phyloP scores from a whole-genome alignment of 2,113 vertebrate species.

The Rhinolophus sinicus region DNA sequence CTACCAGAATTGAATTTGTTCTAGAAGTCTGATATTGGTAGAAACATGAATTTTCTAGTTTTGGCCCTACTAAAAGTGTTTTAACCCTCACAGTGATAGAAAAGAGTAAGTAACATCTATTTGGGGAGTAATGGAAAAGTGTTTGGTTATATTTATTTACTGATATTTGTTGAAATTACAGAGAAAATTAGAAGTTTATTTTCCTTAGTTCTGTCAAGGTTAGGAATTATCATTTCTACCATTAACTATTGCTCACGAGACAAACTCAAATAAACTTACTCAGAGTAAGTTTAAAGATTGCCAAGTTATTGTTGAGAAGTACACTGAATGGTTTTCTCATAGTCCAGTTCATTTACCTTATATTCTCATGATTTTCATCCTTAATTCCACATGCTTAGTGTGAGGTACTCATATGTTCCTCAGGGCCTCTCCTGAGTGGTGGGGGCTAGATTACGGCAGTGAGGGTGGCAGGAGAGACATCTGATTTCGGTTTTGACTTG shows the following conservation, averaged over 20 bases:
- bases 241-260: not conserved
- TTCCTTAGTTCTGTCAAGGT: not conserved
- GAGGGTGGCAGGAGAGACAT: not conserved
- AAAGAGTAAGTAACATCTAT: not conserved
- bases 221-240: not conserved
- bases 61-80: not conserved
- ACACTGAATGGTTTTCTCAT: not conserved
- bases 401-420: not conserved
- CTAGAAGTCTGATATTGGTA: not conserved
- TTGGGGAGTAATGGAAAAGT: not conserved
- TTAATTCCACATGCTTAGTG: not conserved
- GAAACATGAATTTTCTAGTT: not conserved
- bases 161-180: slow-evolving; percentile 18
- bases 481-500: not conserved
- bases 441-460: accelerated
- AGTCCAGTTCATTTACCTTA: not conserved
- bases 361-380: not conserved
- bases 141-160: slow-evolving; percentile 39
- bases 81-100: not conserved
- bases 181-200: not conserved
- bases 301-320: not conserved
- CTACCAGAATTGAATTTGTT: not conserved
- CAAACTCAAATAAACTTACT: not conserved
- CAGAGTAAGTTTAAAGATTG: not conserved
- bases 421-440: not conserved